Base-by-base conservation (phyloP, 35 echinoderm and acorn worm species). In the Lytechinus pictus region DNA sequence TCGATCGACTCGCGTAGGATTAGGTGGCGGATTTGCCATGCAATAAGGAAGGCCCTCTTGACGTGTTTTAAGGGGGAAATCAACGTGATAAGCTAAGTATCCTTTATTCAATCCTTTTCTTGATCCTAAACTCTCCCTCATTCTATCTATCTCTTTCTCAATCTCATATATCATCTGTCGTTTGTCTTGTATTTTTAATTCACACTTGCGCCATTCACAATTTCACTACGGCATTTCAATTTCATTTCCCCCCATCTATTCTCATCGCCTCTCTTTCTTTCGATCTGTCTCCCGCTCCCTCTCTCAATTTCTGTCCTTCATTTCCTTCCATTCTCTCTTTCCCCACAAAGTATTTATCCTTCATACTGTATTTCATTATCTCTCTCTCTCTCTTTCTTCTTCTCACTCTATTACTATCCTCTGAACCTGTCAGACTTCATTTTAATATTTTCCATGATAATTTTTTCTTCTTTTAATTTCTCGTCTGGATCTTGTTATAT, bases 1-100 rank as follows among this genome's bases (percentile, higher is more conserved):
- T 90, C 52, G 88, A 90, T 90, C 88, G 29, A 90, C 88, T 54
- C 29, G 16, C 27, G 88, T 90, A 6, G 88, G 88, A 90, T 90
- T 90, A 90, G 88, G 88, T 54, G 88, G 88, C 88, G 52, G 88
- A 90, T 90, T 90, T 54, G 29, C 28, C 29, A 90, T 90, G 88
- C 88, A 90, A 90, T 90, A 90, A 54, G 88, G 88, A 54, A 90
- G 29, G 88, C 52, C 88, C 88, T 90, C 28, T 44, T 5, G 88
- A 90, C 52, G 11, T 19, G 11, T 44, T 27, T 90, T 52, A 90
- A 90, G 88, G 88, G 88, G 88, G 29, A 10, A 90, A 54, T 90
- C 88, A 90, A 54, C 29, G 52, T 44, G 88, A 51, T 14, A 79
- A 24, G 66, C 19, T 79, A 24, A 79, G 66, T 79, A 79, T 79